Evolutionary conservation across 2,888 invertebrate genomes (phyloP).

Genomic region (Pasiphila rectangulata): DNA sequence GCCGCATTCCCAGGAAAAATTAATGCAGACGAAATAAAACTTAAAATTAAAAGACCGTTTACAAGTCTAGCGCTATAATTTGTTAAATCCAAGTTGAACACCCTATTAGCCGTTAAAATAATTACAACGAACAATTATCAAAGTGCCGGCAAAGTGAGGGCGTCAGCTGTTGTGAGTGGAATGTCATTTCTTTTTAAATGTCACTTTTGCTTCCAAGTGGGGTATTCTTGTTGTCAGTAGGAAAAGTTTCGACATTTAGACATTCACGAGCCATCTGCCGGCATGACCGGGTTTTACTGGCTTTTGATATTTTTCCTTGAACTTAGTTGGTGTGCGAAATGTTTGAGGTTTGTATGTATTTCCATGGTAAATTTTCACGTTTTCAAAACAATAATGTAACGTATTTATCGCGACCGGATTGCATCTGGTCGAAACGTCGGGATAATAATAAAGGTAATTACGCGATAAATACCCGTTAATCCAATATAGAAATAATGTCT

Average conservation of each 20-base stretch:
- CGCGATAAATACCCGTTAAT: too few relatives aligned
- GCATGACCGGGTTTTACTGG: constrained; percentile 41
- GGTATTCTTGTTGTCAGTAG: constrained; percentile 51
- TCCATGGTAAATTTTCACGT: too few relatives aligned
- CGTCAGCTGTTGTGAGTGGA: constrained; percentile 56
- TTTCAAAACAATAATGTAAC: too few relatives aligned
- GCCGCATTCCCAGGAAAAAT: not conserved
- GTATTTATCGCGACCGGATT: too few relatives aligned
- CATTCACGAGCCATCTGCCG: constrained; percentile 64
- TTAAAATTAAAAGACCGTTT: constrained; percentile 30
- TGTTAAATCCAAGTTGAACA: constrained; percentile 46
- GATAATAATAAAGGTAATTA: too few relatives aligned
- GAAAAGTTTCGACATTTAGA: constrained; percentile 60
- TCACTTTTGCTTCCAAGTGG: constrained; percentile 31
- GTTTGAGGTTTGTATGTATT: too few relatives aligned
- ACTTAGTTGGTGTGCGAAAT: constrained; percentile 8
- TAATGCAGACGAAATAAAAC: not conserved
- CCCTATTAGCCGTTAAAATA: constrained; percentile 55
- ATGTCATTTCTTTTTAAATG: constrained; percentile 54
- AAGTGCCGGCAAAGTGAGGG: constrained; percentile 47
- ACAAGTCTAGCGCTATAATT: constrained; percentile 46
- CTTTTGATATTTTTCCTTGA: constrained; percentile 35
- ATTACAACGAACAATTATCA: constrained; percentile 58
- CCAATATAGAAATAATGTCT: too few relatives aligned
- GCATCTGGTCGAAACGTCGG: too few relatives aligned